Conservation (phyloP, 2,113 vertebrate species). For the Pleuronectes platessa region DNA sequence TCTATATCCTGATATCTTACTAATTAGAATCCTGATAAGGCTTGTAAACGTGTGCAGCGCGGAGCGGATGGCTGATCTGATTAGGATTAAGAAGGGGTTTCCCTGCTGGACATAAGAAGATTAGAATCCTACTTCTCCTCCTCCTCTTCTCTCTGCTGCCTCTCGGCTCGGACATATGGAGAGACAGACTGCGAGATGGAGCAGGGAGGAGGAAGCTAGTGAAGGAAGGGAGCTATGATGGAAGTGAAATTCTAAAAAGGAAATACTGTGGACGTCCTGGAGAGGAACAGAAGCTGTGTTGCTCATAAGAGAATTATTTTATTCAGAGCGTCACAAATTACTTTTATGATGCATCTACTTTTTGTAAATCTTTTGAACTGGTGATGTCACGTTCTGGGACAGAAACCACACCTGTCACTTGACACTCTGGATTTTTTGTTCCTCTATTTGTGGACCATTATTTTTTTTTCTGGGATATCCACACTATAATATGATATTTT, state of each 20-base stretch:
- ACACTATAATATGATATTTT: too few species aligned
- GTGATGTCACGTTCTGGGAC: neutral
- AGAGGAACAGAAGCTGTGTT: constrained; percentile 4
- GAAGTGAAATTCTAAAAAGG: constrained; percentile 42
- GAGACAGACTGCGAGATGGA: constrained; percentile 46
- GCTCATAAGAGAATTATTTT: neutral
- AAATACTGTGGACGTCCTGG: constrained; percentile 1
- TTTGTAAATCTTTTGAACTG: neutral
- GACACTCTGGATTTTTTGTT: neutral
- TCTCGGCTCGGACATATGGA: constrained; percentile 49
- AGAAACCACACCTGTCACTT: neutral
- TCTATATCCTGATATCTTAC: neutral
- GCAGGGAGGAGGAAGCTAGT: constrained; percentile 16
- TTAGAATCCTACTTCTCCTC: constrained; percentile 62
- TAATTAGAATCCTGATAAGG: constrained; percentile 7
- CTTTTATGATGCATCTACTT: neutral
- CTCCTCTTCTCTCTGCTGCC: constrained; percentile 24
- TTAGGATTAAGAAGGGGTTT: constrained; percentile 80
- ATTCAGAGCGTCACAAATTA: neutral
- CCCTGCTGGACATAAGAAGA: constrained; percentile 75
- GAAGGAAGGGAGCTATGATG: constrained; percentile 22
- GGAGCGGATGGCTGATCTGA: constrained; percentile 70
- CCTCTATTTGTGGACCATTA: neutral
- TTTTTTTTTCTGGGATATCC: constrained; percentile 7
- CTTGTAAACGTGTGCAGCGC: constrained; percentile 28